Evolutionary conservation across 2,888 invertebrate species (phyloP).

Genomic region (Euclidia mi): DNA sequence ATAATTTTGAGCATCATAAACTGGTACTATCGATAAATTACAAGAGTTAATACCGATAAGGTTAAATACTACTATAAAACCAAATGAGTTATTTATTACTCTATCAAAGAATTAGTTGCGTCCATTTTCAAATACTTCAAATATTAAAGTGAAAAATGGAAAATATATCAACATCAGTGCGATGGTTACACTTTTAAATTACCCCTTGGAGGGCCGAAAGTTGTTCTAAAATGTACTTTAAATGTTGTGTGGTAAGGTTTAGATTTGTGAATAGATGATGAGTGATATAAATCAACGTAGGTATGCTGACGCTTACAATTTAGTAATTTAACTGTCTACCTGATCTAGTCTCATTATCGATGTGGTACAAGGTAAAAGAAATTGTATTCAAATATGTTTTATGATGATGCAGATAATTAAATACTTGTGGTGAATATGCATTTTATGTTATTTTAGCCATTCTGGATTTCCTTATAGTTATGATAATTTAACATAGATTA

Average conservation of each 20-base stretch:
- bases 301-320: constrained; percentile 79
- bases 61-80: constrained; percentile 30
- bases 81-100: constrained; percentile 50
- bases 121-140: constrained; percentile 65
- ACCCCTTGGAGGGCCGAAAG: constrained; percentile 26
- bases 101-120: constrained; percentile 59
- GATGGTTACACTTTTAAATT: constrained; percentile 70
- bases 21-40: constrained; percentile 16
- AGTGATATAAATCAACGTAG: constrained; percentile 73
- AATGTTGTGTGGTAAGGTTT: constrained; percentile 10
- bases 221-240: constrained; percentile 23
- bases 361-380: constrained; percentile 30
- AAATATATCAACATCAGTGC: constrained; percentile 72
- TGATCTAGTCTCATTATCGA: constrained; percentile 76
- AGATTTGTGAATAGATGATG: constrained; percentile 22
- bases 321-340: constrained; percentile 83
- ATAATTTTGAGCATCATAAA: constrained; percentile 5
- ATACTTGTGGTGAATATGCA: too few species aligned
- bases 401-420: too few species aligned
- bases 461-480: too few species aligned
- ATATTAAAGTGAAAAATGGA: constrained; percentile 67
- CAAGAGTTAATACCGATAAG: background rate
- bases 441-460: too few species aligned
- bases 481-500: too few species aligned
- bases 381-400: background rate